A percentile compares a stretch with the other conserved stretches of the same genome.
Conservation (phyloP, 2,113 vertebrate genomes). For the Copsychus sechellarum region DNA sequence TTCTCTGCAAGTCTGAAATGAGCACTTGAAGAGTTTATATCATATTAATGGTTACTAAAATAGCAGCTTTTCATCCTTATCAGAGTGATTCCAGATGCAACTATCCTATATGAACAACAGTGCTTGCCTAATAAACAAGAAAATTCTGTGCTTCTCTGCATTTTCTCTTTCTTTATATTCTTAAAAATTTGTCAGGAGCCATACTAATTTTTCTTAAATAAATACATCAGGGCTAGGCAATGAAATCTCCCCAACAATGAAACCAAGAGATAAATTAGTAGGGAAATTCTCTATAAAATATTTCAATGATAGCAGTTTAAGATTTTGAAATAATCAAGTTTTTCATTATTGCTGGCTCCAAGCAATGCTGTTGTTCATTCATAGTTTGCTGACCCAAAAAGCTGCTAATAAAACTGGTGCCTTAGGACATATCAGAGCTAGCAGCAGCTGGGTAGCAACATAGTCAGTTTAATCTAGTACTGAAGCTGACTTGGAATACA, state of each 20-base stretch:
- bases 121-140: not conserved
- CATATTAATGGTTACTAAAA: not conserved
- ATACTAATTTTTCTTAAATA: not conserved
- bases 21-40: not conserved
- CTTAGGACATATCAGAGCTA: not conserved
- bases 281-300: not conserved
- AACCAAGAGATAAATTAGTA: not conserved
- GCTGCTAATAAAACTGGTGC: not conserved
- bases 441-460: not conserved
- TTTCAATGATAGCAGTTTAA: not conserved
- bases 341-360: not conserved
- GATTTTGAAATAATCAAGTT: not conserved
- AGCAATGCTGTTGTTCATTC: not conserved
- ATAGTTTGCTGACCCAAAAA: not conserved
- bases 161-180: not conserved
- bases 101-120: not conserved
- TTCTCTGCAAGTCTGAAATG: not conserved
- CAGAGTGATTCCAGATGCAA: not conserved
- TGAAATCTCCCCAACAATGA: not conserved
- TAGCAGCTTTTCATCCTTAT: not conserved
- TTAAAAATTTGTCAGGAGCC: not conserved
- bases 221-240: not conserved
- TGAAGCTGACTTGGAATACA: not conserved
- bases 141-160: not conserved
- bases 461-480: not conserved